A percentile compares a stretch with the other conserved stretches of the same genome.
phyloP scores from a whole-genome alignment of 2,113 vertebrate species.

The Nothobranchius kuhntae region DNA sequence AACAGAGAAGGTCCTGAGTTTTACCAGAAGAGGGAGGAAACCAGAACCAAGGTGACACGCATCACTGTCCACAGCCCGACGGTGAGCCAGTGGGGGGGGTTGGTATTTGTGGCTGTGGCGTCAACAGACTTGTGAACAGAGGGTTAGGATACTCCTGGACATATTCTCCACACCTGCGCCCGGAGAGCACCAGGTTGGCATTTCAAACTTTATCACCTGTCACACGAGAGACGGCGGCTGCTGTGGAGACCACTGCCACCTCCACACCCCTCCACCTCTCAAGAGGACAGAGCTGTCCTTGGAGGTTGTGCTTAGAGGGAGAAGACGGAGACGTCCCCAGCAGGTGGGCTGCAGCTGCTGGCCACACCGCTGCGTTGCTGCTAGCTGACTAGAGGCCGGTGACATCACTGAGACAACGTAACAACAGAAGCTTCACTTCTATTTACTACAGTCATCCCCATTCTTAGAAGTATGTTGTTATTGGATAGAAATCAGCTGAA shows the following conservation, averaged over 20 bases:
- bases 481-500: neutral
- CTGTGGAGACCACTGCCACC: slow-evolving; percentile 33
- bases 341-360: slow-evolving; percentile 33
- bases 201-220: slow-evolving; percentile 74
- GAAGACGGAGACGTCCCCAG: slow-evolving; percentile 20
- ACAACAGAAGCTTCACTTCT: slow-evolving; percentile 6
- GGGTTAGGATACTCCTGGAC: slow-evolving; percentile 59
- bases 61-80: slow-evolving; percentile 23
- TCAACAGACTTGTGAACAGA: slow-evolving; percentile 62
- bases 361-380: slow-evolving; percentile 27
- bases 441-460: neutral
- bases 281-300: slow-evolving; percentile 42
- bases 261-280: neutral
- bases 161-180: slow-evolving; percentile 62
- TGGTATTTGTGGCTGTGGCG: slow-evolving; percentile 26
- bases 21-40: neutral
- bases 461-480: neutral
- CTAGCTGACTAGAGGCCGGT: slow-evolving; percentile 27
- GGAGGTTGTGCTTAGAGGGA: slow-evolving; percentile 38
- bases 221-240: slow-evolving; percentile 54
- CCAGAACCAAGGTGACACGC: slow-evolving; percentile 47
- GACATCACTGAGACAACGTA: slow-evolving; percentile 12
- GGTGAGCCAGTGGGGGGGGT: slow-evolving; percentile 16
- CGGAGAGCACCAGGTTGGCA: slow-evolving; percentile 39
- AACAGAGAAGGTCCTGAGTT: too few relatives aligned